Evolutionary conservation across 2,113 vertebrate genomes (phyloP).

Genomic region (Gopherus evgoodei): DNA sequence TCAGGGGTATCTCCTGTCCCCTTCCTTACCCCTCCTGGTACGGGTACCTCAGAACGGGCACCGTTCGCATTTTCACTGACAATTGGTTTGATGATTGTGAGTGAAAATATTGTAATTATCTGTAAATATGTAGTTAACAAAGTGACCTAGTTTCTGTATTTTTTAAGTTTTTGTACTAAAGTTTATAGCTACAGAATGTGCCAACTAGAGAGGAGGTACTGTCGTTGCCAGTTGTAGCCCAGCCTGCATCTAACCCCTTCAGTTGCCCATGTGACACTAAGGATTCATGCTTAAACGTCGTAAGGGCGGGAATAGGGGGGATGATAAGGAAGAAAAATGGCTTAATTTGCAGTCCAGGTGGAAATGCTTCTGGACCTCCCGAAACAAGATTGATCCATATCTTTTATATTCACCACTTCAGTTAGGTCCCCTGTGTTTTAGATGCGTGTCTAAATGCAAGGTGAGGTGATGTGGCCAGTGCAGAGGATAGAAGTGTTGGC

Average conservation of each 20-base stretch:
- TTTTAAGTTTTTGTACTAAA: constrained; percentile 82
- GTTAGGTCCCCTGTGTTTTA: constrained; percentile 40
- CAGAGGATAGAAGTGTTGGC: constrained; percentile 57
- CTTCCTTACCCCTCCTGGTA: constrained; percentile 62
- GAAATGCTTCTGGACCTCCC: constrained; percentile 35
- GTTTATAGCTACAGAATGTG: constrained; percentile 78
- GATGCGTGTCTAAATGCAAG: constrained; percentile 33
- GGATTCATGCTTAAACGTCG: constrained; percentile 70
- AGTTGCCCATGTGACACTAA: constrained; percentile 68
- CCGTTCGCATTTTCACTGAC: constrained; percentile 77
- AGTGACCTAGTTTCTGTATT: constrained; percentile 83
- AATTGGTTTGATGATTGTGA: constrained; percentile 74
- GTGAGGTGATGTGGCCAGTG: constrained; percentile 50
- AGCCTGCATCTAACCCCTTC: constrained; percentile 72
- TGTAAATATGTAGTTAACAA: constrained; percentile 85
- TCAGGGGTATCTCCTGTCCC: constrained; percentile 5
- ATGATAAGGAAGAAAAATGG: background rate
- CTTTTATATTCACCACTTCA: constrained; percentile 17
- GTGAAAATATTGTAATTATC: constrained; percentile 81
- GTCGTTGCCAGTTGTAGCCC: constrained; percentile 75
- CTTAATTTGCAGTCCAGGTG: constrained; percentile 43
- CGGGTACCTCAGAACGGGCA: constrained; percentile 81
- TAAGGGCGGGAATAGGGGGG: constrained; percentile 3
- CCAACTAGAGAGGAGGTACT: constrained; percentile 80
- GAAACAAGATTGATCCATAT: background rate